Percentiles rank a stretch among this genome's conserved stretches.
These are phyloP conservation scores for Ectemnius cavifrons DNA, from an alignment of 2,888 invertebrate species.

Conservation along the genomic window DNA sequence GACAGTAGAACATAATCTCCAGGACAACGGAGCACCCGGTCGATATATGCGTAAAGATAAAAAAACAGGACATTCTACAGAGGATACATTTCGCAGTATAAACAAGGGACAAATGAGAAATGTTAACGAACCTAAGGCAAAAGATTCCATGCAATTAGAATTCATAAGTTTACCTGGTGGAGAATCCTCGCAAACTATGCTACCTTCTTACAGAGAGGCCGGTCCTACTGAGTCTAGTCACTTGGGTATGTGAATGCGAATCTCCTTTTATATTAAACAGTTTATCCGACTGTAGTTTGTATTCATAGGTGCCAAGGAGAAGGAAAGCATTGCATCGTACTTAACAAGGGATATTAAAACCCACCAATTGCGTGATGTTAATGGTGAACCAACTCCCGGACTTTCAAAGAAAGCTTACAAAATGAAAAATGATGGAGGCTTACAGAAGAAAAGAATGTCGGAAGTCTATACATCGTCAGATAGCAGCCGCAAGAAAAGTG, in stretches of 20 bases:
- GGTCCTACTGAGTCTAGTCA: constrained; percentile 42
- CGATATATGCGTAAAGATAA: constrained; percentile 10
- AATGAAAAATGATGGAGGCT: constrained; percentile 23
- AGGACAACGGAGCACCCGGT: neutral
- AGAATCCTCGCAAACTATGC: constrained; percentile 60
- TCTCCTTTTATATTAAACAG: neutral
- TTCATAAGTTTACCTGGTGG: constrained; percentile 67
- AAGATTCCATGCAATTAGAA: constrained; percentile 61
- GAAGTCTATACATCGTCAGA: constrained; percentile 14
- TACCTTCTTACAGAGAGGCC: constrained; percentile 52
- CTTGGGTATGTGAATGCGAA: constrained; percentile 28
- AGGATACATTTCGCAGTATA: constrained; percentile 36
- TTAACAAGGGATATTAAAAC: constrained; percentile 17
- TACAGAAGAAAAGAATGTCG: neutral
- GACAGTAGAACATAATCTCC: constrained; percentile 40
- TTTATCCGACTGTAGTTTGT: neutral
- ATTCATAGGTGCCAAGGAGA: constrained; percentile 30
- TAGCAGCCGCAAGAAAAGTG: constrained; percentile 23
- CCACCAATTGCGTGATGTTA: constrained; percentile 6
- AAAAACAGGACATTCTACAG: constrained; percentile 8
- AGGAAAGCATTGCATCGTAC: constrained; percentile 3
- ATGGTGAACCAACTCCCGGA: constrained; percentile 13
- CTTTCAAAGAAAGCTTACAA: constrained; percentile 13
- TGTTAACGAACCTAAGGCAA: constrained; percentile 28
- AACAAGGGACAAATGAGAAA: constrained; percentile 37